These are phyloP conservation scores for Pseudachorutes palmiensis DNA, from an alignment of 1,140 invertebrate genomes.

Conservation along the genomic window DNA sequence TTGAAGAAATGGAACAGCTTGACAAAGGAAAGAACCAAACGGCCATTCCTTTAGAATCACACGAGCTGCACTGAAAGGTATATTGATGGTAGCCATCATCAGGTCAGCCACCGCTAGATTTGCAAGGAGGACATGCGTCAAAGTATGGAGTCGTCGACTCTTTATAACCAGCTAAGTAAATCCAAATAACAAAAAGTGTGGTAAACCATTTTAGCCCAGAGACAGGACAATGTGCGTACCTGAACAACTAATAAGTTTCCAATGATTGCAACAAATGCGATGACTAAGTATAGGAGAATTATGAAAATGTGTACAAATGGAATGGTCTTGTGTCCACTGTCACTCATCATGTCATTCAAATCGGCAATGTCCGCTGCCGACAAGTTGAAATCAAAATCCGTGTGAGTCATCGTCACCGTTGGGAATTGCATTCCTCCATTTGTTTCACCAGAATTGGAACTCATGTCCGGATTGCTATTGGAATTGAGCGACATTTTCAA, in stretches of 20 bases:
- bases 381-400: constrained; percentile 26
- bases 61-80: constrained; percentile 42
- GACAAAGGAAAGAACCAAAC: constrained; percentile 46
- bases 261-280: constrained; percentile 30
- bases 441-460: not conserved
- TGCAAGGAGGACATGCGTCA: constrained; percentile 41
- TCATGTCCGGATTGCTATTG: not conserved
- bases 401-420: not conserved
- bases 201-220: not conserved
- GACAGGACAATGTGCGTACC: constrained; percentile 16
- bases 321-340: not conserved
- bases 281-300: constrained; percentile 26
- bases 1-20: constrained; percentile 48
- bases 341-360: constrained; percentile 32
- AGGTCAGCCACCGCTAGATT: constrained; percentile 43
- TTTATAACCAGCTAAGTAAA: constrained; percentile 40
- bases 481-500: constrained; percentile 32
- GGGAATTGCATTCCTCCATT: not conserved
- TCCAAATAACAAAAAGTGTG: constrained; percentile 7
- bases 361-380: constrained; percentile 30
- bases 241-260: constrained; percentile 35
- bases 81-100: constrained; percentile 44
- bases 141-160: constrained; percentile 40
- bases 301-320: constrained; percentile 28
- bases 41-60: constrained; percentile 44